Conservation (phyloP, 2,113 vertebrate genomes). For the Ammodytes dubius region DNA sequence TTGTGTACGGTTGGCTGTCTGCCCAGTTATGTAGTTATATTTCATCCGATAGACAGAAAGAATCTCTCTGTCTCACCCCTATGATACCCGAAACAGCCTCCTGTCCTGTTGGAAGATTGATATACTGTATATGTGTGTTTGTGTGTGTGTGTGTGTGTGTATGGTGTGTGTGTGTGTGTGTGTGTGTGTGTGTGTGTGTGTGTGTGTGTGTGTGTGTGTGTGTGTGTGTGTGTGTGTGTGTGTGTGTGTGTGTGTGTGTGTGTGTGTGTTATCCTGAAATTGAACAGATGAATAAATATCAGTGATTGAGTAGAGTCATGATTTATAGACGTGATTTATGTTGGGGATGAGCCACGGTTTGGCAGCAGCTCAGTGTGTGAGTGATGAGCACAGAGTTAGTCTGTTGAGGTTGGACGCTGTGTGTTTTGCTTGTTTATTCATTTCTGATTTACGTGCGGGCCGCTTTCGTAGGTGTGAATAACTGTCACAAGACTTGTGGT, state of each 20-base stretch:
- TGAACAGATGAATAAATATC: constrained; percentile 41
- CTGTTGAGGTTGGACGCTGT: constrained; percentile 36
- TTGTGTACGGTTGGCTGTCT: constrained; percentile 17
- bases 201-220: too few relatives aligned
- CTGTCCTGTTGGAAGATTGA: constrained; percentile 29
- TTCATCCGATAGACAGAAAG: constrained; percentile 52
- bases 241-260: too few relatives aligned
- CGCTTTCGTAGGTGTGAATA: constrained; percentile 30
- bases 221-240: too few relatives aligned
- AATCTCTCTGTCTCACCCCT: constrained; percentile 12
- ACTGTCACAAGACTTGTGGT: constrained; percentile 10
- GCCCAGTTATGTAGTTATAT: constrained; percentile 44
- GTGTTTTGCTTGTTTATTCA: constrained; percentile 1
- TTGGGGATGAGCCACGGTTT: constrained; percentile 14
- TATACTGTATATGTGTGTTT: not conserved
- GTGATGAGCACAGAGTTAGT: constrained; percentile 15
- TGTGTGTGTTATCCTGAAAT: constrained; percentile 28
- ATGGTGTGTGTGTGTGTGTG: too few relatives aligned
- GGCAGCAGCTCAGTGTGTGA: constrained; percentile 23
- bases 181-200: too few relatives aligned
- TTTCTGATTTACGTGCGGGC: constrained; percentile 29
- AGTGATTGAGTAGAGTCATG: constrained; percentile 13
- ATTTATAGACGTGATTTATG: not conserved
- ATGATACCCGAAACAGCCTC: constrained; percentile 15
- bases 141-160: too few relatives aligned